Percentiles rank a stretch among this genome's conserved stretches.
Evolutionary conservation across 2,797 vertebrate genomes (phyloP).

Genomic region (Chelonia mydas): DNA sequence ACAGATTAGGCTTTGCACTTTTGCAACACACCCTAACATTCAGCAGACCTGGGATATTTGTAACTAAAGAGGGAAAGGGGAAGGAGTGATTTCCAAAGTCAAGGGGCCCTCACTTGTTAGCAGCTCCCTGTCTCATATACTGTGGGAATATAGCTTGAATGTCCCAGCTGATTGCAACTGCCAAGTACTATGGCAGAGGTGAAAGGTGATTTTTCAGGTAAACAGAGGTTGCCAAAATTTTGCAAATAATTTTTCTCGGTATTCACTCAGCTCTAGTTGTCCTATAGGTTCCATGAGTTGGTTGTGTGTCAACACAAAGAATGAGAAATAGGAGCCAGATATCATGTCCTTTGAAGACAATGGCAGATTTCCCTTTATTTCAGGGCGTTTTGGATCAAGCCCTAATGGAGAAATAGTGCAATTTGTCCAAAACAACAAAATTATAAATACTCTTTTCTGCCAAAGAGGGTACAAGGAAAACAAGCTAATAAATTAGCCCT

Average conservation of each 20-base stretch:
- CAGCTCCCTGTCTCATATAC: neutral
- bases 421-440: slow-evolving; percentile 37
- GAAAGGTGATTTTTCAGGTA: neutral
- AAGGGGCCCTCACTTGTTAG: neutral
- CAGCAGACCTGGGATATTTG: neutral
- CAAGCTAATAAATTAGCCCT: slow-evolving; percentile 32
- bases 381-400: neutral
- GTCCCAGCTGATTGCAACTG: neutral
- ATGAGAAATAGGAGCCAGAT: neutral
- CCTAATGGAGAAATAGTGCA: neutral
- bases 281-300: neutral
- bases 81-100: neutral
- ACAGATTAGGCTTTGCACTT: neutral
- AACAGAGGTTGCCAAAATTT: neutral
- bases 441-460: slow-evolving; percentile 38
- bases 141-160: neutral
- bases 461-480: slow-evolving; percentile 16
- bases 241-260: neutral
- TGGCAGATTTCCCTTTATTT: neutral
- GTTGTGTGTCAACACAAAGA: neutral
- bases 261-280: neutral
- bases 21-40: neutral
- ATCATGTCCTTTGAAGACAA: neutral
- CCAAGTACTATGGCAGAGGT: neutral
- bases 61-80: neutral